phyloP scores from a whole-genome alignment of 2,888 invertebrate species.

The Ctenicera cuprea region DNA sequence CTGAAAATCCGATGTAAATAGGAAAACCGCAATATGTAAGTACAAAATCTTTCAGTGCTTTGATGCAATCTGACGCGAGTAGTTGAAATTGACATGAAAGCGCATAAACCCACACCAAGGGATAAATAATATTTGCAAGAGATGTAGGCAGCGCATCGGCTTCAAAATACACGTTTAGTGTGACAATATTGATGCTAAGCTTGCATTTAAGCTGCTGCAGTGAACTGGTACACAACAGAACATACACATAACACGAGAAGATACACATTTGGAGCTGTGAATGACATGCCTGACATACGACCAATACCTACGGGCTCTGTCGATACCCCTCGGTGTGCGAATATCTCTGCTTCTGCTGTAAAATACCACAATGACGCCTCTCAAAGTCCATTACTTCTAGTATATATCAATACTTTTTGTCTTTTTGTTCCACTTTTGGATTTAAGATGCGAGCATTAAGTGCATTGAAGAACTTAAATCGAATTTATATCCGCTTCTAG shows the following conservation, averaged over 20 bases:
- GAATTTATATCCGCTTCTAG: constrained; percentile 34
- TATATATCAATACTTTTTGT: constrained; percentile 52
- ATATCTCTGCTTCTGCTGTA: constrained; percentile 57
- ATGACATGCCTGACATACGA: constrained; percentile 47
- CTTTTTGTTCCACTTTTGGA: constrained; percentile 45
- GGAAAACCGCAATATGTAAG: not conserved
- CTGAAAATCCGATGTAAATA: not conserved
- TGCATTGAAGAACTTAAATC: constrained; percentile 39
- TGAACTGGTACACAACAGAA: constrained; percentile 21
- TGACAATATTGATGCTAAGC: constrained; percentile 25
- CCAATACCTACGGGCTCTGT: constrained; percentile 43
- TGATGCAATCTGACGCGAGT: constrained; percentile 28
- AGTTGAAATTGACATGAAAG: constrained; percentile 25
- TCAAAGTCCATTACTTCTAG: constrained; percentile 61
- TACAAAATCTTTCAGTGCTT: not conserved
- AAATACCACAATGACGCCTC: constrained; percentile 63
- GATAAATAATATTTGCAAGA: constrained; percentile 13
- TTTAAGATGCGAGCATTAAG: constrained; percentile 46
- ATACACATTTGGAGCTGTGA: constrained; percentile 31
- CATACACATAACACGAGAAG: constrained; percentile 16
- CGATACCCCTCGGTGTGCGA: constrained; percentile 38
- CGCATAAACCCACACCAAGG: constrained; percentile 9
- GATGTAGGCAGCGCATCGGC: not conserved
- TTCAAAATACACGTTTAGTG: constrained; percentile 7
- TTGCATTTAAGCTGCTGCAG: constrained; percentile 30